phyloP scores from a whole-genome alignment of 1,140 invertebrate genomes.

The Goniozus legneri region DNA sequence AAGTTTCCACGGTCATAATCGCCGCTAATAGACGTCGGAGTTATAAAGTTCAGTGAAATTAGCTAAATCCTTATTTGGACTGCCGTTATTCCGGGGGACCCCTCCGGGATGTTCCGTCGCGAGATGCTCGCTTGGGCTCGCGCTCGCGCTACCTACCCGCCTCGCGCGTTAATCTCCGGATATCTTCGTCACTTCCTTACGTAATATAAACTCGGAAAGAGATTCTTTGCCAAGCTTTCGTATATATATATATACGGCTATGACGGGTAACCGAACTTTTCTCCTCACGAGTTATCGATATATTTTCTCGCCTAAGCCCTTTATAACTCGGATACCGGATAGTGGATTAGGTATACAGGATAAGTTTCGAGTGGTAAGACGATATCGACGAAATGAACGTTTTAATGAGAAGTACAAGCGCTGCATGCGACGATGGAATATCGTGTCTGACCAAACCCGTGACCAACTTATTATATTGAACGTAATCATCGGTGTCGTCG shows the following conservation, averaged over 20 bases:
- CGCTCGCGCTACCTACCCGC: too few relatives aligned
- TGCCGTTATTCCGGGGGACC: slow-evolving; percentile 29
- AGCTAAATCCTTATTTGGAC: slow-evolving; percentile 45
- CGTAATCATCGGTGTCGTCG: slow-evolving; percentile 26
- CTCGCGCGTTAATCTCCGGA: slow-evolving; percentile 21
- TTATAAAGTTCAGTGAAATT: slow-evolving; percentile 50
- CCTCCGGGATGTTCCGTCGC: slow-evolving; percentile 13
- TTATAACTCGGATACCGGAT: too few relatives aligned
- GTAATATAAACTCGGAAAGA: slow-evolving; percentile 3
- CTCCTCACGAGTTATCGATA: too few relatives aligned
- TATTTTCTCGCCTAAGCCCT: too few relatives aligned
- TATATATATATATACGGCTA: too few relatives aligned
- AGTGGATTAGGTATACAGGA: too few relatives aligned
- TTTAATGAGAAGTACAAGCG: too few relatives aligned
- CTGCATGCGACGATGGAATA: slow-evolving; percentile 26
- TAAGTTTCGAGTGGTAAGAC: too few relatives aligned
- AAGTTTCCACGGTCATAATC: slow-evolving; percentile 50
- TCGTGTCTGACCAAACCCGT: slow-evolving; percentile 22
- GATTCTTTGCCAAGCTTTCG: too few relatives aligned
- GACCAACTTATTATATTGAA: slow-evolving; percentile 3
- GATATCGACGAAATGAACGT: too few relatives aligned
- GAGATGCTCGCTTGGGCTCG: too few relatives aligned
- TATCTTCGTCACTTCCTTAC: slow-evolving; percentile 12
- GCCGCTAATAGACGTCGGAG: slow-evolving; percentile 45
- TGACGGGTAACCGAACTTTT: too few relatives aligned